Evolutionary conservation across 2,113 vertebrate genomes (phyloP), one percentile per base, ranked within the genome.

Genomic region (Dasyornis broadbenti): DNA sequence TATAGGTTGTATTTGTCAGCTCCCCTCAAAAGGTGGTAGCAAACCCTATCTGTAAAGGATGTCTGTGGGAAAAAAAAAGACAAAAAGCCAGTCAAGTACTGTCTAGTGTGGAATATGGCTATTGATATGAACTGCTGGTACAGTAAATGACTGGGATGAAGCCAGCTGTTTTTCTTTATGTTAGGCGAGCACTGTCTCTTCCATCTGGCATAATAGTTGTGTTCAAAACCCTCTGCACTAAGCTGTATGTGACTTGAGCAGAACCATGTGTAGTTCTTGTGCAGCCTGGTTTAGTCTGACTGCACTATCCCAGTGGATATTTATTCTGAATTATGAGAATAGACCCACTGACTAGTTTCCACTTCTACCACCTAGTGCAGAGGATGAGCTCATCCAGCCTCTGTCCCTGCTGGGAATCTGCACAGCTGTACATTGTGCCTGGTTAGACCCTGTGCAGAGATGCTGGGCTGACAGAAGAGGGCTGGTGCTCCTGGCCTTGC

Each of bases 381-480:
- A 64, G 63, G 45, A 35, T 47, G 69, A 52, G 35, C 30, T 52
- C 1, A 1, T 45, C 16, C 18, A 44, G 44, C 39, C 40, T 33
- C 42, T 9, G 6, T 53, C 23, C 1, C 6, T 91, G 57, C 68
- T 83, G 80, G 59, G 42, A 31, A 26, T 86, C 31, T 64, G 53
- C 11, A 2, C 2, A 4, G 27, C 30, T 64, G 40, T 18, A 27
- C 4, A 0, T 4, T 20, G 33, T 7, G 9, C 31, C 56, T 89
- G 59, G 68, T 45, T 53, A 39, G 68, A 53, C 14, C 40, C 22
- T 42, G 76, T 31, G 13, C 13, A 66, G 64, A 21, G 72, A 24
- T 78, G 33, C 56, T 73, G 69, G 37, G 28, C 33, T 89, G 39
- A 15, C 42, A 59, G 35, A 33, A 73, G 49, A 68, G 17, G 15